Evolutionary conservation across 2,113 vertebrate species (phyloP).

Genomic region (Rana temporaria): DNA sequence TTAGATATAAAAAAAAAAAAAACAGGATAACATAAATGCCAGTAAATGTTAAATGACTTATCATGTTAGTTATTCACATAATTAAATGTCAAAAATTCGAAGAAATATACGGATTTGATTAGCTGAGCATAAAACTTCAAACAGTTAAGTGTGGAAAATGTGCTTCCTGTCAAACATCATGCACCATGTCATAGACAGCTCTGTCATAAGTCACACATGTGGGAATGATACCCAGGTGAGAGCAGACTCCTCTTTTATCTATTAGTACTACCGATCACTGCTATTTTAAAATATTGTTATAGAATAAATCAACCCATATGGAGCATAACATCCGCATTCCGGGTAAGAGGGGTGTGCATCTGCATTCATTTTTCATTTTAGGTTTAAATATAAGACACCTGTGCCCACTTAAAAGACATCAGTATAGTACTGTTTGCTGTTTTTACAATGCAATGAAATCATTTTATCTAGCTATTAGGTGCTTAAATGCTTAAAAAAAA

Average conservation of each 20-base stretch:
- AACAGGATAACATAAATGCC: conserved; percentile 28
- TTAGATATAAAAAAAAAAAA: conserved; percentile 30
- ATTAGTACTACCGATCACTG: background rate
- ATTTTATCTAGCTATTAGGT: too few species aligned
- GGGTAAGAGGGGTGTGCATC: background rate
- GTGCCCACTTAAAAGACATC: background rate
- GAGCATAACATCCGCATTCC: background rate
- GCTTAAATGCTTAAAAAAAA: too few species aligned
- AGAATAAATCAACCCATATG: conserved; percentile 26
- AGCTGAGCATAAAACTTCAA: conserved; percentile 2
- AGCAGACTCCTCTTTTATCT: conserved; percentile 7
- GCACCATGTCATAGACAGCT: conserved; percentile 19
- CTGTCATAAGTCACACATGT: conserved; percentile 42
- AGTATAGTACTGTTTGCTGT: too few species aligned
- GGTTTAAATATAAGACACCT: background rate
- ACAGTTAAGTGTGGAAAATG: conserved; percentile 33
- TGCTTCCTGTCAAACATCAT: conserved; percentile 41
- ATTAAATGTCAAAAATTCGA: conserved; percentile 46
- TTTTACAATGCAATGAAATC: too few species aligned
- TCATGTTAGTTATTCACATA: conserved; percentile 17
- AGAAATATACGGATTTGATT: conserved; percentile 34
- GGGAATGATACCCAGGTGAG: conserved; percentile 23
- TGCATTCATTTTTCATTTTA: background rate
- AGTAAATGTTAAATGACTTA: conserved; percentile 44
- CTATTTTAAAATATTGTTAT: conserved; percentile 23